Percentiles rank a stretch among this genome's conserved stretches.
Conservation (phyloP, 2,888 invertebrate species). For the Baccha elongata region DNA sequence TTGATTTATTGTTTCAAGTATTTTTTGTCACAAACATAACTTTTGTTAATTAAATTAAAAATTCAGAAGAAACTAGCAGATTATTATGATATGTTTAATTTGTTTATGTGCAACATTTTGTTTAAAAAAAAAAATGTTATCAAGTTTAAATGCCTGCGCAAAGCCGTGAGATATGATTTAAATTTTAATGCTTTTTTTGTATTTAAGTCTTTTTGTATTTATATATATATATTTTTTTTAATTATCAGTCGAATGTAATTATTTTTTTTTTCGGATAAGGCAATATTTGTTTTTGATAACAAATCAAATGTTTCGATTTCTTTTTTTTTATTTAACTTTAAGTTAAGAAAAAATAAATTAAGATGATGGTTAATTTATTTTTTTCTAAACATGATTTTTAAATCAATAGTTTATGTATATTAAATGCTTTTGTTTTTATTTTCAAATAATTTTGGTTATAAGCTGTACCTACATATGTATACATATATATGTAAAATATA, state of each 20-base stretch:
- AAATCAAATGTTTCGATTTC: conserved; percentile 19
- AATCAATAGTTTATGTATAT: not conserved
- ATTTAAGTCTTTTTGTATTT: conserved; percentile 38
- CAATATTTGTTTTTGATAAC: conserved; percentile 41
- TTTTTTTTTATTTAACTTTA: conserved; percentile 4
- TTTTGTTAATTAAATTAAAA: not conserved
- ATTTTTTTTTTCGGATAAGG: conserved; percentile 46
- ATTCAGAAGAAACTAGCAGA: not conserved
- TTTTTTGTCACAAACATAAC: conserved; percentile 3
- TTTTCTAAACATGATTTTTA: not conserved
- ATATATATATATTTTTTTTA: conserved; percentile 31
- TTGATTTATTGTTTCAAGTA: conserved; percentile 62
- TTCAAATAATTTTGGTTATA: conserved; percentile 50
- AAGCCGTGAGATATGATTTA: conserved; percentile 66
- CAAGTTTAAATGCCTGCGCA: conserved; percentile 48
- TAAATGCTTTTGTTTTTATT: conserved; percentile 9
- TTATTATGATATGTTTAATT: conserved; percentile 56
- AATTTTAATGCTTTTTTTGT: conserved; percentile 31
- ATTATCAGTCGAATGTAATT: conserved; percentile 63
- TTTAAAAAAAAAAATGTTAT: conserved; percentile 16
- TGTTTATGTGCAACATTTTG: conserved; percentile 1
- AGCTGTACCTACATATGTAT: conserved; percentile 44
- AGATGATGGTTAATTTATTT: conserved; percentile 11
- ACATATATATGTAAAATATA: not conserved
- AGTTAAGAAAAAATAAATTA: conserved; percentile 12